These are phyloP conservation scores for Odontomyia ornata DNA, from an alignment of 2,888 invertebrate species.

Conservation along the genomic window DNA sequence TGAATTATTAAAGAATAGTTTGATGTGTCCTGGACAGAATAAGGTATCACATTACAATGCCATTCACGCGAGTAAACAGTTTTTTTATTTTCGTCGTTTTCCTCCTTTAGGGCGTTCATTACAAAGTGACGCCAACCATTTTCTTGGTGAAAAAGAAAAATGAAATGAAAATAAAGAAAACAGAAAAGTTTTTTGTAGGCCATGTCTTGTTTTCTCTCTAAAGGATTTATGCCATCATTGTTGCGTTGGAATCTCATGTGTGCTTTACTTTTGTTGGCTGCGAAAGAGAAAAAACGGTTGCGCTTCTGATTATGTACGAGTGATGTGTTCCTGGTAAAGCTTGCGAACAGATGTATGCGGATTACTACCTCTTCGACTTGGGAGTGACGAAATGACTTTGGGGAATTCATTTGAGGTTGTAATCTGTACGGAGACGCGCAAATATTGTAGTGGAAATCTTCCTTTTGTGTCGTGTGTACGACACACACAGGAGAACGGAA, in stretches of 20 bases:
- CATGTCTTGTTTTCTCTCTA: not conserved
- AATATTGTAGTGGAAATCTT: not conserved
- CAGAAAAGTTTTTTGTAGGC: not conserved
- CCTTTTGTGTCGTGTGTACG: too few relatives aligned
- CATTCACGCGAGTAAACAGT: too few relatives aligned
- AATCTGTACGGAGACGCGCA: not conserved
- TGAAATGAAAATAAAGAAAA: too few relatives aligned
- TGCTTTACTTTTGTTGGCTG: not conserved
- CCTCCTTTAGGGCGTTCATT: conserved; percentile 27
- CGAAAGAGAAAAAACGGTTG: not conserved
- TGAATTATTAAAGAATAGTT: conserved; percentile 43
- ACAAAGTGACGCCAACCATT: not conserved
- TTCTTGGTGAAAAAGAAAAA: not conserved
- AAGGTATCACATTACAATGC: not conserved
- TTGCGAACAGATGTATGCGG: not conserved
- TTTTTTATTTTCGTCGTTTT: not conserved
- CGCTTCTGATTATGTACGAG: not conserved
- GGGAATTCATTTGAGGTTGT: conserved; percentile 10
- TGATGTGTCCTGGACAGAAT: not conserved
- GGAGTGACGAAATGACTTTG: conserved; percentile 30
- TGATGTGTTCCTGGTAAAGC: not conserved
- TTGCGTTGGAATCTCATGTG: conserved; percentile 18
- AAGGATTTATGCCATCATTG: conserved; percentile 30
- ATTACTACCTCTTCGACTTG: conserved; percentile 6
- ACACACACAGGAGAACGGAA: not conserved